A percentile compares a stretch with the other conserved stretches of the same genome.
phyloP scores from a whole-genome alignment of 2,888 invertebrate species.

The Neocrepidodera transversa region DNA sequence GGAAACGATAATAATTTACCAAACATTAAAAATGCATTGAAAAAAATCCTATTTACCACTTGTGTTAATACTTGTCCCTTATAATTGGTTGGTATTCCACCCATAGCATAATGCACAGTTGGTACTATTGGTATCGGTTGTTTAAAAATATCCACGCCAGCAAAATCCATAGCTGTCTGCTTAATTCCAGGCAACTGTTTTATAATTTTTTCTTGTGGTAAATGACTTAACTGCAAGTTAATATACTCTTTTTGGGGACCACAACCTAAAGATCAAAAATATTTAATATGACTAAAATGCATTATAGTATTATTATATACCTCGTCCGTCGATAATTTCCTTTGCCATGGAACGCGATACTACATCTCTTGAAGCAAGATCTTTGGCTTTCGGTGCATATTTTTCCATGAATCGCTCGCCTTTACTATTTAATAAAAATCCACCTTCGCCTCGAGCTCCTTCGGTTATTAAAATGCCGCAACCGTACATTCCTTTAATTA shows the following conservation, averaged over 20 bases:
- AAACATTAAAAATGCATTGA: no score
- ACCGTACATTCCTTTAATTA: conserved; percentile 72
- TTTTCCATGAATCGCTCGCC: conserved; percentile 98
- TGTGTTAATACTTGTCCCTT: conserved; percentile 66
- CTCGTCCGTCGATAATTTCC: conserved; percentile 75
- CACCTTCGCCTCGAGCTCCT: conserved; percentile 95
- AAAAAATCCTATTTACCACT: conserved; percentile 37
- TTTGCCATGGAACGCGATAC: conserved; percentile 68
- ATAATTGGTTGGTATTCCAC: conserved; percentile 73
- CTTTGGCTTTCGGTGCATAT: conserved; percentile 96
- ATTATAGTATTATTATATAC: no score
- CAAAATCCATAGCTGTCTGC: conserved; percentile 71
- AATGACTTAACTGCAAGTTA: conserved; percentile 67
- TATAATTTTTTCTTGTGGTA: conserved; percentile 66
- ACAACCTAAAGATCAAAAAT: conserved; percentile 53
- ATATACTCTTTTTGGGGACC: conserved; percentile 71
- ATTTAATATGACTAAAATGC: no score
- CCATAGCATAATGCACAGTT: conserved; percentile 77
- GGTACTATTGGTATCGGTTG: conserved; percentile 73
- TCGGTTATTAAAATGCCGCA: conserved; percentile 97
- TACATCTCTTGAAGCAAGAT: conserved; percentile 95
- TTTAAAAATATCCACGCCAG: conserved; percentile 70
- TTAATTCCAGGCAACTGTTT: conserved; percentile 66
- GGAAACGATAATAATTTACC: no score
- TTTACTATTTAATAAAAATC: conserved; percentile 90